Evolutionary conservation across 2,113 vertebrate species (phyloP), one percentile per base, ranked within the genome.

Genomic region (Colistium nudipinnis): DNA sequence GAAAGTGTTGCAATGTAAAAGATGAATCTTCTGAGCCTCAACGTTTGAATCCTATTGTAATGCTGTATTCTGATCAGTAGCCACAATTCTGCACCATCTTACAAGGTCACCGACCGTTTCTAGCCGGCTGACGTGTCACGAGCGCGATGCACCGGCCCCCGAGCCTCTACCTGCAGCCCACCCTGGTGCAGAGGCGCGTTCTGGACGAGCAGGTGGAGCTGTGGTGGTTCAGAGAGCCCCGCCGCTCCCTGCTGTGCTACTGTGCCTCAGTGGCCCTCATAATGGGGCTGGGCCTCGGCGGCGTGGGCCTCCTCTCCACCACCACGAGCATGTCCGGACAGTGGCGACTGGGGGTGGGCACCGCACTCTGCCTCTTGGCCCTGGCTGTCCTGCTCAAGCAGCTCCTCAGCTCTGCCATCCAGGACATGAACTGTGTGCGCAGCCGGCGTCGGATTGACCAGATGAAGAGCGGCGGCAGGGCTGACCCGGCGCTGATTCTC

Each of bases 351-450:
- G 95, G 93, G 0, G 94, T 94, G 19, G 98, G 98, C 69, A 96
- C 95, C 0, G 92, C 91, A 0, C 95, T 99, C 57, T 99, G 98
- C 81, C 93, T 99, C 31, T 85, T 99, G 72, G 95, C 96, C n/a
- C 91, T 99, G 64, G 83, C 95, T 0, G 92, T 99, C 11, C 92
- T 99, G 28, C 94, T 97, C 74, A 99, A 99, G 88, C 98, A 98
- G 89, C 93, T 99, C 72, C 92, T 99, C 82, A 98, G 97, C 88
- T 98, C 97, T 0, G 98, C 98, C 0, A 93, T 99, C 78, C 98
- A 99, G 92, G 98, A 99, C 91, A 99, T 98, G 96, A 97, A 98
- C 82, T 99, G 98, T 19, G 86, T 99, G 45, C 94, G 73, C 69
- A 96, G 94, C 75, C 88, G 94, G 28, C 92, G 91, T 0, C 94